Evolutionary conservation across 2,113 vertebrate genomes (phyloP).

Genomic region (Capreolus pygargus): DNA sequence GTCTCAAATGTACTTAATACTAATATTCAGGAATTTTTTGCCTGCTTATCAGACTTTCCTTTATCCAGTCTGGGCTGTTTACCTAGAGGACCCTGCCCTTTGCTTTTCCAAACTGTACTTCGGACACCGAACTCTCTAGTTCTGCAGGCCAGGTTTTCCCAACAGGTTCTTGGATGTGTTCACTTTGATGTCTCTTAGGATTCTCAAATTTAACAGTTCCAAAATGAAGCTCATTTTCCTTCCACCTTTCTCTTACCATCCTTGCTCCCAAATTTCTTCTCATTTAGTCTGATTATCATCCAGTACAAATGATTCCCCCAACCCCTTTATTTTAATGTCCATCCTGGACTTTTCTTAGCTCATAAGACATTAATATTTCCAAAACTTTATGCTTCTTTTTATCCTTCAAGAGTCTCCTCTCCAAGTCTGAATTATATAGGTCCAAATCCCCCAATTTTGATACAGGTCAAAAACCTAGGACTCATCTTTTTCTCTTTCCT

Average conservation of each 20-base stretch:
- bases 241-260: not conserved
- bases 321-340: not conserved
- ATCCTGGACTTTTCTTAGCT: not conserved
- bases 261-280: not conserved
- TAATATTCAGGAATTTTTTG: not conserved
- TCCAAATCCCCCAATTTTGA: not conserved
- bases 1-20: not conserved
- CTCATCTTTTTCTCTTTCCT: not conserved
- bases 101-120: not conserved
- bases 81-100: not conserved
- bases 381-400: not conserved
- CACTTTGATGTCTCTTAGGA: not conserved
- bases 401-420: not conserved
- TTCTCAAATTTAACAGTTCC: not conserved
- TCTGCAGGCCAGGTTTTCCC: not conserved
- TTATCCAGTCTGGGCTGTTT: not conserved
- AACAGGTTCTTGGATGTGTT: not conserved
- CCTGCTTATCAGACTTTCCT: not conserved
- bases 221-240: not conserved
- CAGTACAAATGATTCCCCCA: not conserved
- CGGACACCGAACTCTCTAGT: not conserved
- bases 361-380: not conserved
- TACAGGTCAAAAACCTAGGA: not conserved
- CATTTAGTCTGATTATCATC: not conserved
- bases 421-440: not conserved